Base-by-base conservation (phyloP, 2,888 invertebrate genomes). In the Cremastobaeus sp. region DNA sequence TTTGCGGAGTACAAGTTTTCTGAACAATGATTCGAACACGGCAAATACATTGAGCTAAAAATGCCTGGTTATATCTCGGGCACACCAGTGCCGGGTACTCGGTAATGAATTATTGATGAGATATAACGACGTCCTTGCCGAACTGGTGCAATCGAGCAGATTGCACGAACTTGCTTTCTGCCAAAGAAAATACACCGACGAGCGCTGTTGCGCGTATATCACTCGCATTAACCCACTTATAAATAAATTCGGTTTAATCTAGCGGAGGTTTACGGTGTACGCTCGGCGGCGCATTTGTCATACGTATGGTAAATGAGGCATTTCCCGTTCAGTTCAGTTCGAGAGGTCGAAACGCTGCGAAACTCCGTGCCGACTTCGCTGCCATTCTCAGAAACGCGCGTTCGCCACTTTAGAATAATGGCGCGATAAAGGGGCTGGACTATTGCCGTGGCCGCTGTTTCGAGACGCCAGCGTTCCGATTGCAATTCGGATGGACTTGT, bases 61-160 rank as follows among this genome's bases (percentile, higher is more conserved):
- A 72, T 39, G 60, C 48, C 34, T 30, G 39, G 37, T 28, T 50
- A 64, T 72, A 72, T 72, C 64, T 71, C 68, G 54, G 47, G 45
- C 57, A 20, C 35, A 69, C 57, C 48, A 62, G 37, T 39, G 52
- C 18, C 20, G 68, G 60, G 66, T 69, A 69, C 57, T 65, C 39
- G 39, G 41, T 62, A 52, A 76, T 76, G 70, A 76, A 76, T 76
- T 73, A 76, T 72, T 72, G 73, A 76, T 73, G 69, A 60, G 54
- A 55, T 69, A 62, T 69, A 70, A 76, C 73, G 52, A 62, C 43
- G 68, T 52, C 59, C 30, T 54, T 60, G 55, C 41, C 47, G 69
- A 60, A 39, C 45, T 65, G 65, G 60, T 43, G 72, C 60, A 72
- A 76, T 72, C 72, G 60, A 69, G 64, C 72, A 72, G 76, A 72